Conservation (phyloP, 2,797 vertebrate species). For the Notamacropus eugenii region DNA sequence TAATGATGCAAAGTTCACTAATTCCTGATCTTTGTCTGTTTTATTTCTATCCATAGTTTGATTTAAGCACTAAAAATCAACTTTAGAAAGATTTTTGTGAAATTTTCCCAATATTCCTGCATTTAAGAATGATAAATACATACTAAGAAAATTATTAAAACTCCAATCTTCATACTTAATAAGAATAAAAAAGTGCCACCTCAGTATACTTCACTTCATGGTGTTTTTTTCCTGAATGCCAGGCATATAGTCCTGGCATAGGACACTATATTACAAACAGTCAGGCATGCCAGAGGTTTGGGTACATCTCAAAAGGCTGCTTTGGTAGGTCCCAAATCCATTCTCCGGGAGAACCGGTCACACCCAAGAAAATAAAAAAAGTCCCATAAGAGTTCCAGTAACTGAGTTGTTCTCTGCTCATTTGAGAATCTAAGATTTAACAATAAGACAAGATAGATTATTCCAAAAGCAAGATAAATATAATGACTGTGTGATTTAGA, state of each 20-base stretch:
- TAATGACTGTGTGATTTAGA: conserved; percentile 8
- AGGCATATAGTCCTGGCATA: background rate
- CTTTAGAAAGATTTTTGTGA: background rate
- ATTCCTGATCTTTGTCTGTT: background rate
- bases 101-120: background rate
- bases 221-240: background rate
- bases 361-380: conserved; percentile 1
- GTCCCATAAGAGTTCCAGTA: background rate
- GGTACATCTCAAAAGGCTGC: background rate
- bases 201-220: background rate
- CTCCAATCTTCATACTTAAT: background rate
- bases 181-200: background rate
- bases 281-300: background rate
- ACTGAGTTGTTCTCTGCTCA: conserved; percentile 43
- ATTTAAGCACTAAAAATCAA: conserved; percentile 2
- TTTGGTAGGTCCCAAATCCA: conserved; percentile 5
- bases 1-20: background rate
- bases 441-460: conserved; percentile 39
- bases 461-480: conserved; percentile 25
- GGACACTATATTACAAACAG: background rate
- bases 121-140: background rate
- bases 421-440: conserved; percentile 51
- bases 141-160: background rate
- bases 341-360: background rate
- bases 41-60: background rate